Evolutionary conservation across 2,797 vertebrate genomes (phyloP).

Genomic region (Eulemur mongoz): DNA sequence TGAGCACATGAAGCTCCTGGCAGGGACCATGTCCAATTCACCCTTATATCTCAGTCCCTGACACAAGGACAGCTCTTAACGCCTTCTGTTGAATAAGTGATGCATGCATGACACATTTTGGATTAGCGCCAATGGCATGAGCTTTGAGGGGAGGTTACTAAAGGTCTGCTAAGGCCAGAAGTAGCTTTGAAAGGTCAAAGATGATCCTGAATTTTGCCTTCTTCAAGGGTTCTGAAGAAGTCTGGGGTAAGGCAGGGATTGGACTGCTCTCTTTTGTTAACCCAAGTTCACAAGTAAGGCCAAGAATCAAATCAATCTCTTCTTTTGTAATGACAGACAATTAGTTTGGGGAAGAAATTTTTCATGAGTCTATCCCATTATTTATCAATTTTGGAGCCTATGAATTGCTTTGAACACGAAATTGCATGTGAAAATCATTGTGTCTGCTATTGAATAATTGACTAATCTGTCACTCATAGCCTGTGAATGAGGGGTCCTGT

Average conservation of each 20-base stretch:
- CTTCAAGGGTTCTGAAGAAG: background rate
- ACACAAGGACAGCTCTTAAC: background rate
- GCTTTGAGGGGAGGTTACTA: background rate
- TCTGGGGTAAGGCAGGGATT: background rate
- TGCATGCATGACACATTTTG: rapidly evolving
- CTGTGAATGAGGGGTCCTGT: background rate
- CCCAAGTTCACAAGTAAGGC: background rate
- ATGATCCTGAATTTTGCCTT: background rate
- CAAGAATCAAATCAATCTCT: background rate
- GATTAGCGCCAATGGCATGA: background rate
- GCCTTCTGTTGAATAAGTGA: background rate
- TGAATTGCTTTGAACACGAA: conserved; percentile 23
- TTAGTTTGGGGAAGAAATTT: conserved; percentile 28
- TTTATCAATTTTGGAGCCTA: background rate
- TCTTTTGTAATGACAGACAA: background rate
- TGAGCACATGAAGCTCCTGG: background rate
- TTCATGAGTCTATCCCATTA: background rate
- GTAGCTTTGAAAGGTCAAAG: background rate
- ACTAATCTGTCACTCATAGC: background rate
- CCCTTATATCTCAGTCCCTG: background rate
- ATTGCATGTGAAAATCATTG: conserved; percentile 27
- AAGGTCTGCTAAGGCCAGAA: background rate
- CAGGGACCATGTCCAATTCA: background rate
- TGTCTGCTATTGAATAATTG: background rate
- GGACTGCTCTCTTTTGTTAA: background rate